Conservation (phyloP, 2,113 vertebrate species). For the Trochalopteron elliotii region DNA sequence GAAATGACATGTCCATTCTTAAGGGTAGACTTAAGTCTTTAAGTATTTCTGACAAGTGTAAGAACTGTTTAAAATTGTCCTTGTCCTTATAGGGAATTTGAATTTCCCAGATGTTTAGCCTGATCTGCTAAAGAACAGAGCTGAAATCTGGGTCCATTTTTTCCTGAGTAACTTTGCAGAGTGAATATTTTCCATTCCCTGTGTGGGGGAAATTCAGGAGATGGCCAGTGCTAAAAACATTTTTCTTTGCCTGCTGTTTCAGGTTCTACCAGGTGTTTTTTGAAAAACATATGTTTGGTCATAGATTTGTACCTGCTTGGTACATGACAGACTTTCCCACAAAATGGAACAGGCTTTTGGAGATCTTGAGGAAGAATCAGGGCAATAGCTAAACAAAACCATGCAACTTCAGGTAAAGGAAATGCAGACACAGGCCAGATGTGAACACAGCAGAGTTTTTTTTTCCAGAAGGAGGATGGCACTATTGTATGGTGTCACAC, state of each 20-base stretch:
- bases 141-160: background rate
- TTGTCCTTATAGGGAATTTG: background rate
- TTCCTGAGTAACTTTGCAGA: background rate
- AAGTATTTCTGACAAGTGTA: background rate
- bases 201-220: background rate
- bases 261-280: background rate
- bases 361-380: background rate
- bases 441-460: background rate
- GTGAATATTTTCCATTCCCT: background rate
- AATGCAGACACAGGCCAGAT: background rate
- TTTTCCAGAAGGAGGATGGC: background rate
- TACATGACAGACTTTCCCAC: background rate
- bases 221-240: background rate
- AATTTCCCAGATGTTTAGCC: background rate
- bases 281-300: background rate
- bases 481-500: background rate
- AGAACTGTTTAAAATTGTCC: background rate
- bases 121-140: background rate
- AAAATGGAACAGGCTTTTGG: background rate
- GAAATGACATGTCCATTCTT: background rate
- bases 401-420: background rate
- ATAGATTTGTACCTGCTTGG: background rate
- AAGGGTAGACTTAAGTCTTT: background rate
- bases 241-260: background rate
- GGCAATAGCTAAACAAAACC: background rate